Base-by-base conservation (phyloP, 1,140 invertebrate genomes). In the Drosophila bocqueti region DNA sequence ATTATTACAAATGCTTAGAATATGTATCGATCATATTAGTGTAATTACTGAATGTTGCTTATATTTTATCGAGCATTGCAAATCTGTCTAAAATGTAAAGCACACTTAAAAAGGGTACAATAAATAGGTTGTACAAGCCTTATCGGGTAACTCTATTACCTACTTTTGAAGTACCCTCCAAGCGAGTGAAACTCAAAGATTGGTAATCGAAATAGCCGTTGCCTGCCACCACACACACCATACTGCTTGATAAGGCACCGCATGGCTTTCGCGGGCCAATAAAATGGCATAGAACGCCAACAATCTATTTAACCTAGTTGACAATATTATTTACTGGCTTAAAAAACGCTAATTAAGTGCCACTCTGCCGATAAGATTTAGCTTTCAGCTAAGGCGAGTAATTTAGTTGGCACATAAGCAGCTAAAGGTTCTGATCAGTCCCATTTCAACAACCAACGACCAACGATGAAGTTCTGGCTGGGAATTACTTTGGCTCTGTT, bases 341-440 rank as follows among this genome's bases (percentile, higher is more conserved):
- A 49, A 71, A 68, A 83, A 69, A 69, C 43, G 59, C 66, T 57
- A 76, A 89, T 78, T 81, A 74, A 68, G 49, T 66, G 54, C 46
- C 31, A 38, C 59, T 42, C 16, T 13, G 6, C 4, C 36, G 85
- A 89, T 89, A 85, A 89, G 85, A 85, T 75, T 84, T 78, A 40
- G 18, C 50, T 24, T 26, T 65, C 16, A 15, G 64, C 66, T 62
- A 60, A 64, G 29, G 34, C 54, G 54, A 29, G n/a, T 38, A 13
- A 67, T 31, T 55, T 67, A 71, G 67, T 68, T 55, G 31, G 67
- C 52, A 45, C 46, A 74, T 46, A 63, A 76, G 55, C 36, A 49
- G 29, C 15, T 46, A 13, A 49, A 34, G 34, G n/a, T n/a, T 50
- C 49, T 59, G 57, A 34, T 55, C 69, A 87, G 85, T 89, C 40